A percentile compares a stretch with the other conserved stretches of the same genome.
Evolutionary conservation across 2,888 invertebrate genomes (phyloP).

Genomic region (Netelia inedita): DNA sequence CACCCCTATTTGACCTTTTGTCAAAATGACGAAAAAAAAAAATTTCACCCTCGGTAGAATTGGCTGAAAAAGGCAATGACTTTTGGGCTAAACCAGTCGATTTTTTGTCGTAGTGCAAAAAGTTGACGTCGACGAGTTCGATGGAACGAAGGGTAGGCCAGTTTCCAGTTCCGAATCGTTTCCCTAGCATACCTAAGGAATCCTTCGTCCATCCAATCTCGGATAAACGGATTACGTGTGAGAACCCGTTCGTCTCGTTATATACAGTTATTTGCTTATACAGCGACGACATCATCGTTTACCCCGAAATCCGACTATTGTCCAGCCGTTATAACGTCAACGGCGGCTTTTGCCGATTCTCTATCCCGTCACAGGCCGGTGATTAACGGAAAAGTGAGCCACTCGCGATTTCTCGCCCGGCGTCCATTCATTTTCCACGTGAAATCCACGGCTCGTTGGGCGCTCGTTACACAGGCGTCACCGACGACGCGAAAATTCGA

Average conservation of each 20-base stretch:
- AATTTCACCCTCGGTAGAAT: too few species aligned
- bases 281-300: constrained; percentile 69
- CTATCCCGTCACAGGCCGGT: constrained; percentile 2
- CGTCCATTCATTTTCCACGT: constrained; percentile 24
- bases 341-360: constrained; percentile 8
- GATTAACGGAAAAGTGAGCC: constrained; percentile 41
- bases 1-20: too few species aligned
- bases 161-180: constrained; percentile 47
- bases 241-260: constrained; percentile 69
- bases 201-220: constrained; percentile 78
- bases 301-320: constrained; percentile 42
- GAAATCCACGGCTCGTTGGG: constrained; percentile 11
- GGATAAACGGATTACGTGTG: constrained; percentile 79
- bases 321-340: not conserved
- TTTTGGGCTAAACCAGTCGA: too few species aligned
- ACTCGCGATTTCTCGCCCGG: constrained; percentile 28
- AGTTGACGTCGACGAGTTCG: not conserved
- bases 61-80: too few species aligned
- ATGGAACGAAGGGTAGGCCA: too few species aligned
- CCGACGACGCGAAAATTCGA: not conserved
- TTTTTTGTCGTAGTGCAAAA: not conserved
- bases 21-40: too few species aligned
- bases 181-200: constrained; percentile 77
- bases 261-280: constrained; percentile 75
- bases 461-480: not conserved